Evolutionary conservation across 2,888 invertebrate species (phyloP), one percentile per base, ranked within the genome.

Genomic region (Lochmaea capreae): DNA sequence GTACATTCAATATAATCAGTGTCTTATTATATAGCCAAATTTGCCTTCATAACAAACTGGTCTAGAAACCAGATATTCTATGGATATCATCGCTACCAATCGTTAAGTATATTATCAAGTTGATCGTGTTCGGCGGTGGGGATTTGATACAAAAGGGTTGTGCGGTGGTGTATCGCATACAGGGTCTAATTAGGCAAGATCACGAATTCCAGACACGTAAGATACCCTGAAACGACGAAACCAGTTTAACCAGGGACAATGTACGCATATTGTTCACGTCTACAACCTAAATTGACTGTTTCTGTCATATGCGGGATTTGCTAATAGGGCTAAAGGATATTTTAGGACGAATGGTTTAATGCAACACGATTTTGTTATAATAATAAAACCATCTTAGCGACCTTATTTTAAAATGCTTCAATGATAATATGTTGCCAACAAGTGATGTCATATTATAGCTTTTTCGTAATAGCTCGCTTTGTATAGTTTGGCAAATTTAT

Each of bases 201-300:
- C 79, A 78, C 79, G 80, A 81, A 83, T 83, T 82, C 81, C 65
- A 77, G 75, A 79, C 83, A 81, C 79, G 80, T 79, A 81, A 72
- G 71, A 73, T 67, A 33, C 65, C 46, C 26, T 16, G 49, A 12
- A 71, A 71, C 61, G 65, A 65, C 46, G 65, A 66, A 63, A 63
- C 54, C 57, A 42, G 42, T 62, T 54, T 39, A 61, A 46, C 26
- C 43, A 59, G 14, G 61, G 18, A 68, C 68, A 49, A 59, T 59
- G 58, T 68, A 69, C 62, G 62, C 69, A 69, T 69, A 69, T 62
- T 69, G 69, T 69, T 12, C 61, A 43, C 33, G n/a, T 52, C 62
- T 18, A 26, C 62, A n/a, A 69, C 16, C 62, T 12, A 69, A 69
- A 69, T 69, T 49, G 52, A 62, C 69, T 62, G 61, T 63, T 62